Evolutionary conservation across 2,797 vertebrate species (phyloP).

Genomic region (Ficedula albicollis): DNA sequence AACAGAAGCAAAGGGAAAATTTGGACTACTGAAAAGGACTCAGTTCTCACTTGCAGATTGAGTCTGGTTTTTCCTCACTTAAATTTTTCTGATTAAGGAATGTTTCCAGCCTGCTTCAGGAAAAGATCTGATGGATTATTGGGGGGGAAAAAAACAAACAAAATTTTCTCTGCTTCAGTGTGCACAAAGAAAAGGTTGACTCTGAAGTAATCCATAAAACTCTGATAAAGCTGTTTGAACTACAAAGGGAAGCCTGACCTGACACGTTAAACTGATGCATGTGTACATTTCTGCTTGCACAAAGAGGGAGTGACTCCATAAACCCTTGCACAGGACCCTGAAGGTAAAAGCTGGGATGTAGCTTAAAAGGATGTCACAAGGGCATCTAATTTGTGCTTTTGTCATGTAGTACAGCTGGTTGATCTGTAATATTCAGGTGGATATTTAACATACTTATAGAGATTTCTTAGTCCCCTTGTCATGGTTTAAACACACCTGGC

Average conservation of each 20-base stretch:
- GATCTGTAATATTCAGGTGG: background rate
- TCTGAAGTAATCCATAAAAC: background rate
- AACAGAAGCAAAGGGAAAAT: background rate
- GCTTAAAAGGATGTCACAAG: background rate
- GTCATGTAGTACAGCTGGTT: background rate
- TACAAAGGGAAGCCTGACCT: background rate
- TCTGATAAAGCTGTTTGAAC: background rate
- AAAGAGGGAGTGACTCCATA: background rate
- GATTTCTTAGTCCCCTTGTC: background rate
- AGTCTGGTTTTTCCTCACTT: background rate
- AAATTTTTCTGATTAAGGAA: background rate
- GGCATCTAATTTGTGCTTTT: background rate
- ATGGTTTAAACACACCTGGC: background rate
- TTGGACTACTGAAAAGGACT: background rate
- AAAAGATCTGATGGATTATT: background rate
- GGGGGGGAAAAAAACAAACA: accelerated
- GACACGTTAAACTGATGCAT: background rate
- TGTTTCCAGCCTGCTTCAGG: background rate
- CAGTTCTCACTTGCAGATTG: background rate
- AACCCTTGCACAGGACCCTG: background rate
- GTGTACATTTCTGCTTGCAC: background rate
- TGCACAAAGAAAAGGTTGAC: background rate
- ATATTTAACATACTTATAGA: background rate
- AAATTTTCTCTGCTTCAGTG: background rate
- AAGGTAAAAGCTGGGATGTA: background rate